A percentile compares a stretch with the other conserved stretches of the same genome.
Evolutionary conservation across 2,888 invertebrate genomes (phyloP).

Genomic region (Apotomis betuletana): DNA sequence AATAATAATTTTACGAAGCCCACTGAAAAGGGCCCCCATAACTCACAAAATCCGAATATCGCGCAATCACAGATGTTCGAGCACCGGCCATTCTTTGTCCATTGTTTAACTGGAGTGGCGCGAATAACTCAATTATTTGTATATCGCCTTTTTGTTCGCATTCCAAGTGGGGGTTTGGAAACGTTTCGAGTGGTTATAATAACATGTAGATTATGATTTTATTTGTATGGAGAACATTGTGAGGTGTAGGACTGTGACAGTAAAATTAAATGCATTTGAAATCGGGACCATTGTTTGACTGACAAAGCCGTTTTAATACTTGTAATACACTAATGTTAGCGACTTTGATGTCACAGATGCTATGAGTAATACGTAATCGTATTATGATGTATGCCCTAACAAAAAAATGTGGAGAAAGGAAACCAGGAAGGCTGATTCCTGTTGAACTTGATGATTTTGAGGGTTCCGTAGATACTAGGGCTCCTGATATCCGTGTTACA

Average conservation of each 20-base stretch:
- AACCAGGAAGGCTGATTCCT: no score
- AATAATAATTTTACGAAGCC: not conserved
- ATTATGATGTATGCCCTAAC: no score
- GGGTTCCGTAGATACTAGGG: no score
- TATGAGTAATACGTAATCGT: no score
- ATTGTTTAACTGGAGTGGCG: constrained; percentile 74
- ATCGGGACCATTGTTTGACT: not conserved
- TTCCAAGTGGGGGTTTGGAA: constrained; percentile 9
- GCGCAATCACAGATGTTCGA: constrained; percentile 67
- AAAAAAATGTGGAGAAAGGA: no score
- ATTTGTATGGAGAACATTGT: constrained; percentile 42
- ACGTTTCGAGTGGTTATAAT: constrained; percentile 39
- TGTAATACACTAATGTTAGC: no score
- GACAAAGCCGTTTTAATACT: not conserved
- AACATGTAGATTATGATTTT: constrained; percentile 53
- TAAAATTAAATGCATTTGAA: not conserved
- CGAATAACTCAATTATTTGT: constrained; percentile 70
- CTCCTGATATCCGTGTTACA: no score
- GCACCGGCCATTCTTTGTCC: constrained; percentile 58
- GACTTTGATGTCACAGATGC: no score
- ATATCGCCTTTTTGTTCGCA: constrained; percentile 47
- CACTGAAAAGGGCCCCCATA: constrained; percentile 18
- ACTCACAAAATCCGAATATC: constrained; percentile 25
- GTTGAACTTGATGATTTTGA: no score
- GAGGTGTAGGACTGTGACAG: constrained; percentile 9